Base-by-base conservation (phyloP, 2,888 invertebrate species). In the Polyommatus icarus region DNA sequence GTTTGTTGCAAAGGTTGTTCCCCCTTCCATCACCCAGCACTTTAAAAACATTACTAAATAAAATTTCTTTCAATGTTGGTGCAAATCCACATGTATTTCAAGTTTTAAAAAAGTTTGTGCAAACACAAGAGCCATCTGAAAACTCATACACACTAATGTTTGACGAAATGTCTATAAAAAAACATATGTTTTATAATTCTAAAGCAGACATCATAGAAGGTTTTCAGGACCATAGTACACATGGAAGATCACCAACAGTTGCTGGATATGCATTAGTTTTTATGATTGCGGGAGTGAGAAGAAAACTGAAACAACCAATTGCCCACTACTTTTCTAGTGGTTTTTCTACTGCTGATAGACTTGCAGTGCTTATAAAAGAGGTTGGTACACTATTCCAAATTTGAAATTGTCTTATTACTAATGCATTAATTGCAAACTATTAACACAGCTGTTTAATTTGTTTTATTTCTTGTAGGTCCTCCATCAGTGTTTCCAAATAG, bases 401-500 rank as follows among this genome's bases (percentile, higher is more conserved):
- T 54, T 54, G 54, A 18, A 54, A 54, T 54, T 54, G 54, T 54
- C 18, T 54, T 54, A 54, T 54, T 54, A 18, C 54, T 5, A 54
- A 54, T 54, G 54, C 54, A 54, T 54, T 54, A 54, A 54, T 54
- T 54, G 54, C 4, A 54, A 54, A 54, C 54, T 54, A 54, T 54
- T 54, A 54, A 18, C 18, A 18, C 54, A 18, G 54, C 54, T 54
- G 54, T 54, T 54, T 54, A 18, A 54, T 76, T 76, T 76, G 10
- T 72, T 67, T 76, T 73, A 72, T 76, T 73, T 18, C 54, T 83
- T 83, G 72, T 76, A 83, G 82, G 79, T 82, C 5, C 12, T 82
- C 24, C 61, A 71, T 36, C 12, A 78, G 29, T 81, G 83, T 77
- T 78, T 77, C 57, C 46, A 76, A 78, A 36, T 71, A 10, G 79